Evolutionary conservation across 2,797 vertebrate genomes (phyloP).

Genomic region (Silurus lanzhouensis): DNA sequence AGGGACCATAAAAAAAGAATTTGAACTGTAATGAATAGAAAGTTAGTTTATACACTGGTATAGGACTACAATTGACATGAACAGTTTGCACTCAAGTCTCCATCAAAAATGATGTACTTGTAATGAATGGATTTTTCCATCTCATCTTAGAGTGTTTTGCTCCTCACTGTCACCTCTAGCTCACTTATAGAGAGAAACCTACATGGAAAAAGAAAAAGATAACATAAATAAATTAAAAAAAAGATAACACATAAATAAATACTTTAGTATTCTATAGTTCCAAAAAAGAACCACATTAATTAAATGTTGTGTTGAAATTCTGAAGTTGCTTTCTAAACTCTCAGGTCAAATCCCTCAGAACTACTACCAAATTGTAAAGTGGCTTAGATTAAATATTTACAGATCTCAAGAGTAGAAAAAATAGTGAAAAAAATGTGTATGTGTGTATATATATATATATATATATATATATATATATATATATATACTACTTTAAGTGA

Average conservation of each 20-base stretch:
- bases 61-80: too few species aligned
- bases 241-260: neutral
- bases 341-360: neutral
- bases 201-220: neutral
- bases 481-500: too few species aligned
- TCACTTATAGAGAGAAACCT: too few species aligned
- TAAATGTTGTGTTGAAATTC: neutral
- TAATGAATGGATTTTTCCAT: too few species aligned
- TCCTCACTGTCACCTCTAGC: too few species aligned
- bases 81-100: neutral
- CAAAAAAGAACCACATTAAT: neutral
- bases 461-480: too few species aligned
- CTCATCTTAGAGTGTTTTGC: too few species aligned
- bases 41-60: too few species aligned
- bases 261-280: too few species aligned
- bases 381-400: neutral
- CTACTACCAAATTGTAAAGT: neutral
- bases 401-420: neutral
- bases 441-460: neutral
- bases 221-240: neutral
- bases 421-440: neutral
- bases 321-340: neutral
- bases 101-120: neutral
- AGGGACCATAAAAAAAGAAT: too few species aligned
- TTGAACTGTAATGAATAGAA: too few species aligned